These are phyloP conservation scores for Papilio protenor DNA, from an alignment of 2,888 invertebrate genomes.

Conservation along the genomic window DNA sequence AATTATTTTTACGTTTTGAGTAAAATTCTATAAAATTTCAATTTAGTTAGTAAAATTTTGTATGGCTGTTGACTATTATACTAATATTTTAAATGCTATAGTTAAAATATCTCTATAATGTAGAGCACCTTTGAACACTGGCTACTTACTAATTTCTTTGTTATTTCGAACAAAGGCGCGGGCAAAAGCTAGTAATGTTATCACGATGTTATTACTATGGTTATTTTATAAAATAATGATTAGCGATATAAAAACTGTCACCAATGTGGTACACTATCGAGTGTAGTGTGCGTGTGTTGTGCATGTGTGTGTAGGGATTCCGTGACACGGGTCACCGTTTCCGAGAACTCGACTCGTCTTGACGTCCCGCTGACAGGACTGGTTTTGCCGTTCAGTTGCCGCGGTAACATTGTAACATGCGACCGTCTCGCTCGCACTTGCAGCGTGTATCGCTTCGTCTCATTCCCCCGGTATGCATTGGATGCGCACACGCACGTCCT, in stretches of 20 bases:
- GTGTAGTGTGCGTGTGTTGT: constrained; percentile 50
- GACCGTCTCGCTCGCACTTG: constrained; percentile 63
- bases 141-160: no score
- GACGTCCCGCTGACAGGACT: constrained; percentile 83
- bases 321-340: constrained; percentile 84
- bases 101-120: no score
- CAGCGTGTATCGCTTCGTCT: constrained; percentile 52
- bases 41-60: not conserved
- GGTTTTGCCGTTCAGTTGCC: constrained; percentile 79
- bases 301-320: constrained; percentile 79
- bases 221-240: constrained; percentile 53
- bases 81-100: no score
- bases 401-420: constrained; percentile 73
- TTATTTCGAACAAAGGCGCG: no score
- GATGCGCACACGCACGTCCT: constrained; percentile 80
- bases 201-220: constrained; percentile 22
- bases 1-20: not conserved
- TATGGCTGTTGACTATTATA: no score
- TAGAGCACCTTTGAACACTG: no score
- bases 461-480: constrained; percentile 66
- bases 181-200: no score
- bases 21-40: not conserved
- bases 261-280: constrained; percentile 46
- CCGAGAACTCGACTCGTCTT: constrained; percentile 82
- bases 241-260: constrained; percentile 61